A percentile compares a stretch with the other conserved stretches of the same genome.
Evolutionary conservation across 2,113 vertebrate genomes (phyloP).

Genomic region (Galemys pyrenaicus): DNA sequence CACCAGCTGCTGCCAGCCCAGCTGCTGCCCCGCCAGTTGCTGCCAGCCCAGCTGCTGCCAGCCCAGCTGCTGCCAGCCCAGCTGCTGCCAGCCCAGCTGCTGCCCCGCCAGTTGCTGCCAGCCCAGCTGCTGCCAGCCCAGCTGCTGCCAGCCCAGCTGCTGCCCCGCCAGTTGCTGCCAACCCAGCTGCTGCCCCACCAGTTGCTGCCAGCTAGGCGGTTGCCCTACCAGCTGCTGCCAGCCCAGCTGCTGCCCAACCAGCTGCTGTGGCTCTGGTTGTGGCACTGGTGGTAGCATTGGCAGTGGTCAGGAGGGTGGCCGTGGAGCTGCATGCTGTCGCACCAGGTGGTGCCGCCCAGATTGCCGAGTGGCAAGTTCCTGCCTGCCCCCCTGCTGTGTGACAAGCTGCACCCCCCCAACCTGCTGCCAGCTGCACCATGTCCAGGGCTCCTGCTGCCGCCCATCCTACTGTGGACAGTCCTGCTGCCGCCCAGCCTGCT

Average conservation of each 20-base stretch:
- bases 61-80: no score
- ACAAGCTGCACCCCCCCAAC: slow-evolving; percentile 37
- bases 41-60: slow-evolving; percentile 15
- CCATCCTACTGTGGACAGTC: slow-evolving; percentile 64
- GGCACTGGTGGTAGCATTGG: background rate
- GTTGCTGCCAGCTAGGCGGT: background rate
- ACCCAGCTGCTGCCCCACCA: background rate
- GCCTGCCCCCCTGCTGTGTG: slow-evolving; percentile 61
- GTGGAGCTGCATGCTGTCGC: background rate
- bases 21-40: slow-evolving; percentile 40
- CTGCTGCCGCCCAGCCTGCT: slow-evolving; percentile 54
- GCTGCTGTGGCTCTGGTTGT: background rate
- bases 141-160: background rate
- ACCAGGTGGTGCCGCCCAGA: slow-evolving; percentile 65
- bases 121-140: slow-evolving; percentile 55
- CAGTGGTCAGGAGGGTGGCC: background rate
- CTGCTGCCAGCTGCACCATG: slow-evolving; percentile 57
- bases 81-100: background rate
- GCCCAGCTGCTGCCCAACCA: no score
- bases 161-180: background rate
- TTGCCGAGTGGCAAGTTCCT: slow-evolving; percentile 49
- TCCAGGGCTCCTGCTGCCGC: slow-evolving; percentile 30
- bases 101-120: background rate
- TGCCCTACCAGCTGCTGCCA: slow-evolving; percentile 1
- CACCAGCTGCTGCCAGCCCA: background rate